Evolutionary conservation across 2,888 invertebrate genomes (phyloP).

Genomic region (Lacanobia wlatinum): DNA sequence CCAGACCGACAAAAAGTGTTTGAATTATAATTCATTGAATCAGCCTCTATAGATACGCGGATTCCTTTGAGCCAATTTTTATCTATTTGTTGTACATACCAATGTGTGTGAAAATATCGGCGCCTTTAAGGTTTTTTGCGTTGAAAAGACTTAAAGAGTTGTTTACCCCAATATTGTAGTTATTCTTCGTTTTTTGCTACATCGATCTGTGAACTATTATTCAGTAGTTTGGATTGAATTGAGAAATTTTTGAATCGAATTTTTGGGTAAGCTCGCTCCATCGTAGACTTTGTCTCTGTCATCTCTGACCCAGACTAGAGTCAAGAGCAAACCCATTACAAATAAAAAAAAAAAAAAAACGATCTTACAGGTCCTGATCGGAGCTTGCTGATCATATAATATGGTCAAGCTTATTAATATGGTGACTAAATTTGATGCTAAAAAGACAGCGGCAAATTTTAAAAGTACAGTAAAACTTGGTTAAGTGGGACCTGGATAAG

Average conservation of each 20-base stretch:
- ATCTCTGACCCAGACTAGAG: too few relatives aligned
- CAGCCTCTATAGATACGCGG: constrained; percentile 55
- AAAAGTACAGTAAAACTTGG: too few relatives aligned
- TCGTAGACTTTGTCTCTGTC: too few relatives aligned
- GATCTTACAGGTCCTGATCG: neutral
- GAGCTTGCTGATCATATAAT: too few relatives aligned
- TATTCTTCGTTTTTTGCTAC: constrained; percentile 1
- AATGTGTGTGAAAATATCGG: constrained; percentile 55
- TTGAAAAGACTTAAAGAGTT: constrained; percentile 9
- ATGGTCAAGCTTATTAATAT: neutral
- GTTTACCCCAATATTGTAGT: neutral
- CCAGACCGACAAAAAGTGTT: constrained; percentile 73
- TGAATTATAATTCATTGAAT: constrained; percentile 66
- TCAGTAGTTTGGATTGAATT: neutral
- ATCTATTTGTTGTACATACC: constrained; percentile 50
- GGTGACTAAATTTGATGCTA: neutral
- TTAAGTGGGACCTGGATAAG: too few relatives aligned
- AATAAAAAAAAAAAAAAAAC: too few relatives aligned
- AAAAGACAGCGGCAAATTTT: neutral
- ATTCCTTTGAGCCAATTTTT: constrained; percentile 61
- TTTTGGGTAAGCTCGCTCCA: too few relatives aligned
- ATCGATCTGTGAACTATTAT: neutral
- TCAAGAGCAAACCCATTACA: too few relatives aligned
- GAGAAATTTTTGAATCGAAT: neutral
- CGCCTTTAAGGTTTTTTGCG: constrained; percentile 37